Evolutionary conservation across 1,140 invertebrate genomes (phyloP), one percentile per base, ranked within the genome.

Genomic region (Dendrolimus punctatus): DNA sequence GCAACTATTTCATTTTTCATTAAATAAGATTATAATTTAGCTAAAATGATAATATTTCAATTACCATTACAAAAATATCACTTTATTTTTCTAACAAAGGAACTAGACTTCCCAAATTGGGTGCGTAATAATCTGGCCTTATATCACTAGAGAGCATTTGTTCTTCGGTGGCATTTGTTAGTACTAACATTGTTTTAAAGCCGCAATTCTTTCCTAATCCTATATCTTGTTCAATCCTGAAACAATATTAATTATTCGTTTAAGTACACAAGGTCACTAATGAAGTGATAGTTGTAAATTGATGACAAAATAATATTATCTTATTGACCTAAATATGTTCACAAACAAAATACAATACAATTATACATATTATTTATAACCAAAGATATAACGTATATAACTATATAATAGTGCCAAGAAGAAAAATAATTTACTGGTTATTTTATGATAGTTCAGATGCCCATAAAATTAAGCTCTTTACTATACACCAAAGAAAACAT

Each of bases 171-270:
- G 74, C 65, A 40, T 87, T 88, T 40, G 85, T 88, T 23, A 89
- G 70, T 0, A 90, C 87, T 6, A 90, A 66, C 36, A 90, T 58
- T 0, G 89, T 90, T 58, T 88, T 80, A 57, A 91, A 91, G 6
- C 89, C 89, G 4, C 79, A 85, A 4, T 77, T 57, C 4, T 73
- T 80, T 0, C 87, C 90, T 36, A 92, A 88, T 40, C 76, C 82
- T 6, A 92, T 78, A 51, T 92, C 90, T 63, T 89, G 81, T 9
- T 88, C 79, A n/a, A 90, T 76, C 73, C 88, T 89, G 71, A 23
- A 69, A 78, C 7, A 66, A 49, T 46, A 50, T 6, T 8, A 53
- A 87, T 23, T 23, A 23, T 23, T 23, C 3, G 23, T 23, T 23
- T 23, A 23, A 0, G 85, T 76, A 8, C 90, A 90, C 90, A 53